Percentiles rank a stretch among this genome's conserved stretches.
Evolutionary conservation across 53 echinoderm and acorn worm genomes (phyloP).

Genomic region (Temnopleurus reevesii): DNA sequence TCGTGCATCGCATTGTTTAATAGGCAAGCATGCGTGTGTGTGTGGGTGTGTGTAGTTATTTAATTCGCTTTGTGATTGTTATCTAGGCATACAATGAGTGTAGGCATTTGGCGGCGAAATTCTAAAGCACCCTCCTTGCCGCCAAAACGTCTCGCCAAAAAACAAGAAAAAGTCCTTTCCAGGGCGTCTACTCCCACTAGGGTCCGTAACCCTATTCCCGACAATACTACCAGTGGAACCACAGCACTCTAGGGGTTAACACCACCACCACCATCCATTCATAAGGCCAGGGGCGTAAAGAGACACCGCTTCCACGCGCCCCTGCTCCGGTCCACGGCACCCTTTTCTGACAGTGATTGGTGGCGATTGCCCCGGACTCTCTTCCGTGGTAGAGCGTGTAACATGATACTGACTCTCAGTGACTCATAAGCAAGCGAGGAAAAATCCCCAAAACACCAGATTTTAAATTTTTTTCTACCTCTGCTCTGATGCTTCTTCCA

Average conservation of each 20-base stretch:
- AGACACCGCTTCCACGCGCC: not conserved
- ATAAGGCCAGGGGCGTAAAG: constrained; percentile 41
- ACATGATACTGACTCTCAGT: constrained; percentile 29
- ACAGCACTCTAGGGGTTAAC: constrained; percentile 15
- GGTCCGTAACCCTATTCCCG: not conserved
- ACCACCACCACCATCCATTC: constrained; percentile 12
- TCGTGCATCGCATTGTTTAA: not conserved
- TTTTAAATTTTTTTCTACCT: not conserved
- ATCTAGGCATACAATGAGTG: constrained; percentile 19
- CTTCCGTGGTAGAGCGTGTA: constrained; percentile 20
- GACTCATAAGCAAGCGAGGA: constrained; percentile 2
- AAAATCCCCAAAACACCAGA: constrained; percentile 11
- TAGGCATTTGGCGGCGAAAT: not conserved
- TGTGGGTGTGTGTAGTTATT: not conserved
- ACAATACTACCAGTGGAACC: not conserved
- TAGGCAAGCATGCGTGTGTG: not conserved
- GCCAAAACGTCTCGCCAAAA: not conserved
- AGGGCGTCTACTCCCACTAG: not conserved
- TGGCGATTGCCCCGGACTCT: constrained; percentile 21
- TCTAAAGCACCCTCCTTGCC: not conserved
- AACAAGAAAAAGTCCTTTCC: not conserved
- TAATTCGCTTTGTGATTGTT: constrained; percentile 16
- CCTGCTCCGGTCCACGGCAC: constrained; percentile 39
- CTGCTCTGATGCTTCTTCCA: not conserved
- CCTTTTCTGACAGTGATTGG: constrained; percentile 51